Conservation (phyloP, 2,888 invertebrate species). For the Prosopocoilus inquinatus region DNA sequence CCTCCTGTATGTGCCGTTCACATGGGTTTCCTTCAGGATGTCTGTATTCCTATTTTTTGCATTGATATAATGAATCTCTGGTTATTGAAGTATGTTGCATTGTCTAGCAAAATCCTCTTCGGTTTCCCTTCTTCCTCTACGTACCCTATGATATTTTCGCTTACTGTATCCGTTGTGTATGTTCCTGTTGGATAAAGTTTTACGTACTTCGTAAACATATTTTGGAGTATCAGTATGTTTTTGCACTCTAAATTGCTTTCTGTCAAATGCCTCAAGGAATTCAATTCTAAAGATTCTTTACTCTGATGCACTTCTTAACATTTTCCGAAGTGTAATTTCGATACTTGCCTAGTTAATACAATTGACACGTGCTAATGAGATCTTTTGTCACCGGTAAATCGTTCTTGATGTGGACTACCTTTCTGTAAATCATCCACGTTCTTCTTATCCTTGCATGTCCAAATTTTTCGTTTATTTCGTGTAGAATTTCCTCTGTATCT, state of each 20-base stretch:
- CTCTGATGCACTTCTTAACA: neutral
- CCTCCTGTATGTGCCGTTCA: neutral
- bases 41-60: neutral
- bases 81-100: slow-evolving; percentile 5
- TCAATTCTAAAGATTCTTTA: neutral
- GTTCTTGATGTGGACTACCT: neutral
- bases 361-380: neutral
- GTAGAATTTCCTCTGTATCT: neutral
- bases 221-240: too few relatives aligned
- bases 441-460: neutral
- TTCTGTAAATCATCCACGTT: neutral
- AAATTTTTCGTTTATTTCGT: neutral
- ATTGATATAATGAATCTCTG: neutral
- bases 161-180: neutral
- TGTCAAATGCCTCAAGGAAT: neutral
- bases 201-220: neutral
- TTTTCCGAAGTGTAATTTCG: neutral
- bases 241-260: neutral
- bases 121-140: neutral
- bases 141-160: too few relatives aligned
- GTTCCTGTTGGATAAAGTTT: neutral
- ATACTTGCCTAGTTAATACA: neutral
- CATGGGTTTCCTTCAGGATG: neutral
- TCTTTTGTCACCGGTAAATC: neutral
- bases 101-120: slow-evolving; percentile 1